A percentile compares a stretch with the other conserved stretches of the same genome.
These are phyloP conservation scores for Zaprionus inermis DNA, from an alignment of 1,140 invertebrate species.

Conservation along the genomic window DNA sequence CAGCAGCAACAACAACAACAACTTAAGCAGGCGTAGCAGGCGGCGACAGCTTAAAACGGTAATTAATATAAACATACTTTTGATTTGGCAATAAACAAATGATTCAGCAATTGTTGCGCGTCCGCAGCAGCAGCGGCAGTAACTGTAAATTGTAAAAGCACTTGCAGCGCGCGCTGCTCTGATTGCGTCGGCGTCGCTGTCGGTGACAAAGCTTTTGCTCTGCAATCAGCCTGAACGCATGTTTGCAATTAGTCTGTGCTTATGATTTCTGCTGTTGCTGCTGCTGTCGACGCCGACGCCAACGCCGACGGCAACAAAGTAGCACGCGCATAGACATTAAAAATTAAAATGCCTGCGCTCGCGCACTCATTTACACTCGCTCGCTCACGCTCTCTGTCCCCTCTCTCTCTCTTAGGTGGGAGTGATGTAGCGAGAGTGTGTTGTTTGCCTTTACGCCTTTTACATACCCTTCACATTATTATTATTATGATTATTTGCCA, in stretches of 20 bases:
- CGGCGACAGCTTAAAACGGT: slow-evolving; percentile 73
- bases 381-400: slow-evolving; percentile 15
- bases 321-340: slow-evolving; percentile 56
- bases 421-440: background rate
- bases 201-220: slow-evolving; percentile 46
- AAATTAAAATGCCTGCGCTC: background rate
- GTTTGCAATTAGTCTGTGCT: slow-evolving; percentile 75
- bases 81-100: slow-evolving; percentile 80
- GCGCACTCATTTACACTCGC: slow-evolving; percentile 3
- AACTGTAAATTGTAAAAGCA: slow-evolving; percentile 76
- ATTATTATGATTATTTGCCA: slow-evolving; percentile 67
- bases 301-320: slow-evolving; percentile 48
- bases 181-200: slow-evolving; percentile 31
- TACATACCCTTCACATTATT: slow-evolving; percentile 53
- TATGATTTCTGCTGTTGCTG: slow-evolving; percentile 47
- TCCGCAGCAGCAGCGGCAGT: background rate
- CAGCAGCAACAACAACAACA: slow-evolving; percentile 3
- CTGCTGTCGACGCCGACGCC: slow-evolving; percentile 1
- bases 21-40: background rate
- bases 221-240: slow-evolving; percentile 56
- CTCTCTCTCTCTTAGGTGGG: slow-evolving; percentile 9
- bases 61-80: slow-evolving; percentile 77
- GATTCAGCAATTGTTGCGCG: slow-evolving; percentile 69
- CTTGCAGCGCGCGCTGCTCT: slow-evolving; percentile 42
- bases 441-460: slow-evolving; percentile 52